Conservation (phyloP, 2,113 vertebrate genomes). For the Podarcis muralis region DNA sequence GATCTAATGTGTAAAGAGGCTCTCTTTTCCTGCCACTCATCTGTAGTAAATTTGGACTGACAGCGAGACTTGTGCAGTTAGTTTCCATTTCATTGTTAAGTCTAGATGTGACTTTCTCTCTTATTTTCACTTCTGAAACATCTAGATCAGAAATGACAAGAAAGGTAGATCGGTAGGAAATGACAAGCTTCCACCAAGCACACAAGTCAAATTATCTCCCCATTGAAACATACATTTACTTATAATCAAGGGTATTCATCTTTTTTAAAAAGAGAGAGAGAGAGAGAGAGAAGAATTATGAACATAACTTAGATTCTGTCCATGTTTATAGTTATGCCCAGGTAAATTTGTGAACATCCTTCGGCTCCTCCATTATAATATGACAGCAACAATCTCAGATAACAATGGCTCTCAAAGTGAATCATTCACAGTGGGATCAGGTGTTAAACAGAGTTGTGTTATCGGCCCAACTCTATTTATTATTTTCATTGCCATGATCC, state of each 20-base stretch:
- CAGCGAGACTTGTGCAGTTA: not conserved
- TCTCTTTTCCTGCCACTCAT: not conserved
- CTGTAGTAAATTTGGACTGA: not conserved
- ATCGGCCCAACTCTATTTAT: too few species aligned
- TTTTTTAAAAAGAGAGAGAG: not conserved
- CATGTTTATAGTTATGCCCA: not conserved
- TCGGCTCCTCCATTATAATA: too few species aligned
- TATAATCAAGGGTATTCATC: not conserved
- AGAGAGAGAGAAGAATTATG: not conserved
- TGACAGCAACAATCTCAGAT: too few species aligned
- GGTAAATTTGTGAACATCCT: too few species aligned
- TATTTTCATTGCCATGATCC: too few species aligned
- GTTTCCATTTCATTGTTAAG: slow-evolving; percentile 12
- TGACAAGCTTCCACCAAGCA: not conserved
- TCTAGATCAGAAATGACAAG: slow-evolving; percentile 8
- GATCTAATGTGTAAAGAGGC: not conserved
- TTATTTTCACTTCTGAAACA: slow-evolving; percentile 13
- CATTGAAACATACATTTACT: not conserved
- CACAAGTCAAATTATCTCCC: not conserved
- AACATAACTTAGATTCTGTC: not conserved
- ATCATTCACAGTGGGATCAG: too few species aligned
- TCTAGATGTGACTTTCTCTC: not conserved
- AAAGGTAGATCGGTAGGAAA: not conserved
- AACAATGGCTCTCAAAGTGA: too few species aligned
- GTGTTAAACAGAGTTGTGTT: too few species aligned